Evolutionary conservation across 2,113 vertebrate genomes (phyloP), one percentile per base, ranked within the genome.

Genomic region (Corythaeola cristata): DNA sequence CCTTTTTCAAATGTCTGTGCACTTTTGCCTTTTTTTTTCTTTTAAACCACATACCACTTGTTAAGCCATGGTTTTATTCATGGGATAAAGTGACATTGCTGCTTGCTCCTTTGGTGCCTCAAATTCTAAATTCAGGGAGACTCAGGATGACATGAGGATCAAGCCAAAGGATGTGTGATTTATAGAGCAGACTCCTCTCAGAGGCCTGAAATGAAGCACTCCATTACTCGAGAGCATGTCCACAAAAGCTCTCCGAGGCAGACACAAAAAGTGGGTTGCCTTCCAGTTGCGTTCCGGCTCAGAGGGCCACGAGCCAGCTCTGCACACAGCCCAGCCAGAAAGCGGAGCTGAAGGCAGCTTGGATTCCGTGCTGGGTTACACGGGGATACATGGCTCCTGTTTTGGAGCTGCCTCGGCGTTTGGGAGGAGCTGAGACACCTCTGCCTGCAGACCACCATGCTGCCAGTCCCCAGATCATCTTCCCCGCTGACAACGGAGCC

Each of bases 331-430:
- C 27, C 37, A 64, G 84, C 24, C 62, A 41, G 49, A 41, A 58
- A 44, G 26, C 73, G 28, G 53, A 69, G 50, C 88, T 71, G 59
- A 41, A 52, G 35, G 68, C 79, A 26, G 32, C 53, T 52, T n/a
- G 86, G 59, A 19, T 37, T n/a, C 45, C 22, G 64, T 3, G 44
- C 39, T 24, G 35, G 14, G 26, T 35, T 77, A 53, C 8, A 0
- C 2, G 24, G 62, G 32, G 37, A 55, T 30, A 13, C 56, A 1
- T 0, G 5, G 67, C 50, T 82, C 30, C 56, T 1, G 0, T 12
- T 7, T 16, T 2, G 4, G 68, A 60, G 19, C 27, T 4, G 72
- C 32, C 72, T 27, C 6, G 44, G 63, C 0, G 0, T n/a, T 82
- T 6, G 27, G 8, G 41, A 23, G 49, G 76, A 60, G 68, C 90